Base-by-base conservation (phyloP, 1,140 invertebrate genomes). In the Condylostylus longicornis region DNA sequence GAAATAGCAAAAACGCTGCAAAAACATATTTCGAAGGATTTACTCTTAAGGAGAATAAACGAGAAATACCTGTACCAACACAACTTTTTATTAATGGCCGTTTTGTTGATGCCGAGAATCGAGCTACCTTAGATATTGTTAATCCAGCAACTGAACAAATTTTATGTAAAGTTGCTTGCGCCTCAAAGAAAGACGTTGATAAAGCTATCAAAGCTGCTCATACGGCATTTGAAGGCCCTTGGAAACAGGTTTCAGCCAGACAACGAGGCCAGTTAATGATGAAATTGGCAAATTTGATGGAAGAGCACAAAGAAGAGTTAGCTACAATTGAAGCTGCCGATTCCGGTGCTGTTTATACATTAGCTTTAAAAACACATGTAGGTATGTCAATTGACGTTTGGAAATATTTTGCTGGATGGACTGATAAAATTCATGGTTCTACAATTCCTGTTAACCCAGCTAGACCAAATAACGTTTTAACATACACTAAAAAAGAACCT, bases 321-420 rank as follows among this genome's bases (percentile, higher is more conserved):
- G 90, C 90, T 0, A 94, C 88, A 1, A 76, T 96, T 6, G 90
- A 96, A 54, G 77, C 76, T 1, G 69, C 95, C 5, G 91, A 96
- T 57, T 90, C 87, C 0, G 91, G 91, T 5, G 91, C 90, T 1
- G 90, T 96, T 0, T 96, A 95, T 58, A 95, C 91, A 0, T 63
- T 96, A 18, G 90, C 91, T 0, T 51, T 96, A 6, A 96, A 96
- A 55, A 96, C 91, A 0, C 91, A 91, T 53, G 62, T 93, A 6
- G 87, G 87, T 17, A 93, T 93, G 86, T 88, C 83, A 2, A 89
- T 93, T 28, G 86, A 91, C 46, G 87, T 83, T 0, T 91, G 83
- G 83, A 64, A 82, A 9, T 93, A 91, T 50, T 91, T 88, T 59
- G 85, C 89, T 12, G 89, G 91, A 3, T 95, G 86, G 82, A 80